Conservation (phyloP, 1,140 invertebrate species). For the Leguminivora glycinivorella region DNA sequence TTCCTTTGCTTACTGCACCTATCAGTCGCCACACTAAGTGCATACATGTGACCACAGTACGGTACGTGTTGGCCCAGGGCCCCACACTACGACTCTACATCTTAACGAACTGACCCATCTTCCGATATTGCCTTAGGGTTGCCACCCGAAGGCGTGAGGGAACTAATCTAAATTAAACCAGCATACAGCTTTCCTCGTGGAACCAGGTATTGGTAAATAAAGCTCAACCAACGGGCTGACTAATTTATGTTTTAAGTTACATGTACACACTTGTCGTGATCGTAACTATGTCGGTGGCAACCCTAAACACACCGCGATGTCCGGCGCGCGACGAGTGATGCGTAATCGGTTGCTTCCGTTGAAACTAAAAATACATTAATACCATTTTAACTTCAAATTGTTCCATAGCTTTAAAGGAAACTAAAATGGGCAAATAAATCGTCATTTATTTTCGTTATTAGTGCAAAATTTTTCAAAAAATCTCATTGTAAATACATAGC, state of each 20-base stretch:
- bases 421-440: slow-evolving; percentile 6
- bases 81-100: slow-evolving; percentile 5
- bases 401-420: not conserved
- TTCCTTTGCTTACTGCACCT: slow-evolving; percentile 70
- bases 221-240: not conserved
- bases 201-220: slow-evolving; percentile 11
- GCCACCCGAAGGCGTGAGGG: not conserved
- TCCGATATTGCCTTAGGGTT: slow-evolving; percentile 17
- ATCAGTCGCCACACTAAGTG: slow-evolving; percentile 39
- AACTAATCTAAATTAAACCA: slow-evolving; percentile 25
- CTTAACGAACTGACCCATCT: slow-evolving; percentile 26
- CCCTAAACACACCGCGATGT: slow-evolving; percentile 17
- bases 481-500: slow-evolving; percentile 6
- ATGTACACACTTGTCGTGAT: slow-evolving; percentile 13
- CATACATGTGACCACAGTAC: slow-evolving; percentile 33
- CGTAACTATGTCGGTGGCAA: slow-evolving; percentile 8
- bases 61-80: slow-evolving; percentile 26
- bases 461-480: slow-evolving; percentile 1
- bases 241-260: slow-evolving; percentile 14
- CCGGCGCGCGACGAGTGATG: slow-evolving; percentile 13
- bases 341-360: slow-evolving; percentile 1
- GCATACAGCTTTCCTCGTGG: slow-evolving; percentile 10
- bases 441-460: not conserved
- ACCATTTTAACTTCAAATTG: not conserved
- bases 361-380: slow-evolving; percentile 17